Evolutionary conservation across 1,140 invertebrate genomes (phyloP).

Genomic region (Platyscapa corneri): DNA sequence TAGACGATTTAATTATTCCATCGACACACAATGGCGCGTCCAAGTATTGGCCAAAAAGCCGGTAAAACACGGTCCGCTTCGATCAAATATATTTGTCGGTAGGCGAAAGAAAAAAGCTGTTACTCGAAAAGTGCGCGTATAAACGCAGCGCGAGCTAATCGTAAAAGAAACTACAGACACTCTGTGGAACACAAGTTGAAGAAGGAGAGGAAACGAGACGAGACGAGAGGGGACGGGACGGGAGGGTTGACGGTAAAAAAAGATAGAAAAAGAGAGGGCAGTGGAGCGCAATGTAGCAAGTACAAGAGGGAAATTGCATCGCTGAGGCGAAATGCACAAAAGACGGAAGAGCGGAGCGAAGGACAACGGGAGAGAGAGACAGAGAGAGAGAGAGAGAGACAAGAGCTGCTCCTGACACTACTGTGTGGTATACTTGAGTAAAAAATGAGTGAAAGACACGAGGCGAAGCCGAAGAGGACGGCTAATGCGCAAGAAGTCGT

Average conservation of each 20-base stretch:
- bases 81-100: not conserved
- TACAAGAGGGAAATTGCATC: conserved; percentile 41
- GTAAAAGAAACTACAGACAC: too few relatives aligned
- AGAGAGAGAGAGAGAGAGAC: too few relatives aligned
- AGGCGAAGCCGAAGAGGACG: not conserved
- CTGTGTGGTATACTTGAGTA: not conserved
- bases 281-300: conserved; percentile 1
- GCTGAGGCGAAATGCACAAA: conserved; percentile 46
- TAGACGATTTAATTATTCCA: not conserved
- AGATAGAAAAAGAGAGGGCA: conserved; percentile 8
- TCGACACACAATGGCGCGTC: too few relatives aligned
- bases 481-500: conserved; percentile 17
- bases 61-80: not conserved
- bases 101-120: not conserved
- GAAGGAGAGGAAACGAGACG: too few relatives aligned
- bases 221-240: too few relatives aligned
- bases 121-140: not conserved
- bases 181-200: conserved; percentile 4
- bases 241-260: not conserved
- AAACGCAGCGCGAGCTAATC: too few relatives aligned
- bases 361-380: conserved; percentile 18
- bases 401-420: not conserved
- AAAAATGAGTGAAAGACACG: conserved; percentile 35
- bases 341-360: conserved; percentile 41
- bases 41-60: too few relatives aligned